Evolutionary conservation across 2,888 invertebrate genomes (phyloP), one percentile per base, ranked within the genome.

Genomic region (Cryptocephalus primarius): DNA sequence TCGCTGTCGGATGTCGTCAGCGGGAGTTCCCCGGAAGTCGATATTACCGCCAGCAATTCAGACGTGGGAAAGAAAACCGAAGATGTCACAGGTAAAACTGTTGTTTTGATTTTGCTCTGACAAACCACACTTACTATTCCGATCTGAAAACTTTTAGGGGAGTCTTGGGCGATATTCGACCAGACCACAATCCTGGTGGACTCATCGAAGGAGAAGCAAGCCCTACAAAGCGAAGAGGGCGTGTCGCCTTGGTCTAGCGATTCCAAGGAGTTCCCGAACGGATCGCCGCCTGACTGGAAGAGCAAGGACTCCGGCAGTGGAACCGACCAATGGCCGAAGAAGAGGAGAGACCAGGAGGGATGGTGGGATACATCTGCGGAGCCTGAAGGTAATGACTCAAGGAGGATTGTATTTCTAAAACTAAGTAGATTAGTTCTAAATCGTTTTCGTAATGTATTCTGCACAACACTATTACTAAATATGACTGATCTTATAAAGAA

Each of bases 191-290:
- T 50, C 12, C 59, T 58, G 45, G 54, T 58, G 32, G 62, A 60
- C 39, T 48, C 52, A 4, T 43, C 48, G 6, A 67, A 64, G 53
- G 69, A 70, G 40, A 67, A 65, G 45, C 61, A 60, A 44, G 50
- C 62, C 1, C 55, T 58, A 1, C 69, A 69, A 52, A 71, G 70
- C 49, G 72, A 72, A 52, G 71, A 72, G 49, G 75, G 77, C 1
- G 82, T 81, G 2, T 85, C 86, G 1, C 85, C 82, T 0, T 86
- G 85, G 77, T 88, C 88, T 1, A 85, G 85, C 1, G 88, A 88
- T 70, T 84, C 83, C 1, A 79, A 80, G 44, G 80, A 82, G 52
- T 75, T 75, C 44, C 70, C 70, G 11, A 70, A 71, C 42, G 72
- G 72, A 32, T 66, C 69, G 4, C 62, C 71, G 0, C 62, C 69